These are phyloP conservation scores for Tinea trinotella DNA, from an alignment of 2,888 invertebrate species.

Conservation along the genomic window DNA sequence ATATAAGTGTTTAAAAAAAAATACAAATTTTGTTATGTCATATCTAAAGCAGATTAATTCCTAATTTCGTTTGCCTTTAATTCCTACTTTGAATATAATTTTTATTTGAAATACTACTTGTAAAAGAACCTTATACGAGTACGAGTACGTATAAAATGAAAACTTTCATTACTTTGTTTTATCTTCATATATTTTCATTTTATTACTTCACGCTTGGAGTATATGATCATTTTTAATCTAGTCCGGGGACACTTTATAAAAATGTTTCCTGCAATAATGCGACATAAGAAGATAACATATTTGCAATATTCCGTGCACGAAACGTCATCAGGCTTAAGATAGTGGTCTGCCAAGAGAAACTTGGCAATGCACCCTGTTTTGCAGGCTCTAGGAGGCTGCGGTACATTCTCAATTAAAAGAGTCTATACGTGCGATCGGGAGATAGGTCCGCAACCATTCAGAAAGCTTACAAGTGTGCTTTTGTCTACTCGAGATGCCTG, in stretches of 20 bases:
- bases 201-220: background rate
- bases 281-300: conserved; percentile 22
- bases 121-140: too few relatives aligned
- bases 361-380: conserved; percentile 30
- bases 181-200: background rate
- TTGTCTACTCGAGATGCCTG: conserved; percentile 20
- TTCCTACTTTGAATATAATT: too few relatives aligned
- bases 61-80: too few relatives aligned
- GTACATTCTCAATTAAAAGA: conserved; percentile 47
- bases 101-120: too few relatives aligned
- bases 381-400: conserved; percentile 29
- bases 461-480: conserved; percentile 30
- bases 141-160: too few relatives aligned
- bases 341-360: conserved; percentile 46
- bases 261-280: conserved; percentile 17
- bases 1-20: too few relatives aligned
- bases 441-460: conserved; percentile 24
- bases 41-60: too few relatives aligned
- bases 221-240: conserved; percentile 10
- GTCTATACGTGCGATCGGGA: conserved; percentile 15
- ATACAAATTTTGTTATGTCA: too few relatives aligned
- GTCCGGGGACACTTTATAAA: conserved; percentile 18
- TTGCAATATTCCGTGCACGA: conserved; percentile 45
- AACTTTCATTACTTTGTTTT: too few relatives aligned
- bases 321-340: conserved; percentile 33